Evolutionary conservation across 2,797 vertebrate species (phyloP), one percentile per base, ranked within the genome.

Genomic region (Orientallactaga sibirica): DNA sequence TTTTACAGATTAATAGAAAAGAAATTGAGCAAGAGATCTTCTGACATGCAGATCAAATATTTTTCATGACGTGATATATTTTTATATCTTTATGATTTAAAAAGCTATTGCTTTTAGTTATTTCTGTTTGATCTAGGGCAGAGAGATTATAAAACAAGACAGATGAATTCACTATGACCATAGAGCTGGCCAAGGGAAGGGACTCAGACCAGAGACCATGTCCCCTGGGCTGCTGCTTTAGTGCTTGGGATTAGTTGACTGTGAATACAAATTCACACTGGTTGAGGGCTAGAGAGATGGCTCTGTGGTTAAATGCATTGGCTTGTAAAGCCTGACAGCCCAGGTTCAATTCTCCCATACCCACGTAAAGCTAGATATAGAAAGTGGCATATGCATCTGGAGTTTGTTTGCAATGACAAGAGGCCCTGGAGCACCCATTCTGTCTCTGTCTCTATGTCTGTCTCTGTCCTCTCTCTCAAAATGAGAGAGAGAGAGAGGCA

Each of bases 1-100:
- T 87, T 93, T 92, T 92, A 92, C 20, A 93, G 52, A 80, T 86
- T 61, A 92, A 37, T 37, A 81, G 73, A 20, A 93, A 61, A 87
- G 66, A 62, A 52, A 76, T 33, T 61, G 52, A 93, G 27, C 48
- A 93, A 93, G 83, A 92, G 33, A 24, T 43, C 41, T 91, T 76
- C 64, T 84, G 70, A 87, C 19, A 75, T 91, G 4, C n/a, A 95
- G 77, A 94, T 61, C 61, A 12, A 80, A 5, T 77, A 61, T 74
- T 92, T 79, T 90, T 89, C 41, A 90, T 67, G 22, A 33, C 48
- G 19, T 70, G 73, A 67, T 80, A 3, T 87, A 62, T 86, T 82
- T 95, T 94, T 68, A 33, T 71, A 80, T 25, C n/a, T 85, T 82
- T 92, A 84, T 66, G 29, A 33, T 73, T 86, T 61, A 19, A 33